Conservation (phyloP, 35 echinoderm and acorn worm genomes). For the Apostichopus parvimensis region DNA sequence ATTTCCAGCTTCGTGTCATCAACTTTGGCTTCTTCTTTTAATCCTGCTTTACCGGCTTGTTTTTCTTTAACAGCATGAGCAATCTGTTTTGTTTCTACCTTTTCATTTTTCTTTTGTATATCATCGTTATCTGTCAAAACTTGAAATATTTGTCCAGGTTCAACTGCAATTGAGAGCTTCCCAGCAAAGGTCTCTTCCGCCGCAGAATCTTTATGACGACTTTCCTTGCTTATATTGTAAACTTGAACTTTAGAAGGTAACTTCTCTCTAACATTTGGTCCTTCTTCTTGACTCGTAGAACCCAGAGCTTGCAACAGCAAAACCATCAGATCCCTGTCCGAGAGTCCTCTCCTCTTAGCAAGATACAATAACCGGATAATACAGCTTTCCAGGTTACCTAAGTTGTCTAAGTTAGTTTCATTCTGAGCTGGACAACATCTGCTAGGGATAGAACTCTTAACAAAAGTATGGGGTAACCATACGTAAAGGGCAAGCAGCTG, state of each 20-base stretch:
- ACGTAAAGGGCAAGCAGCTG: background rate
- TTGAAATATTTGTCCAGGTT: too few relatives aligned
- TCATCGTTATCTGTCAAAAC: too few relatives aligned
- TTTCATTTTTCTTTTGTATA: too few relatives aligned
- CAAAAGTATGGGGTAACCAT: background rate
- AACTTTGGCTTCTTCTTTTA: too few relatives aligned
- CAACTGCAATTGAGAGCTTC: background rate
- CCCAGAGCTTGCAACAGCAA: background rate
- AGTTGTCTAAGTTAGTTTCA: background rate
- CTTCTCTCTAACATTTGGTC: background rate
- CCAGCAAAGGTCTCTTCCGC: too few relatives aligned
- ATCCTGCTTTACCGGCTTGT: too few relatives aligned
- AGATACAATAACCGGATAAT: background rate
- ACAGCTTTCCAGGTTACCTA: background rate
- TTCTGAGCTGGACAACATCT: background rate
- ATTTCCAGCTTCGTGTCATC: background rate
- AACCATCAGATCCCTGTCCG: background rate
- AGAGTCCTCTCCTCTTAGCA: background rate
- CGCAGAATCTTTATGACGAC: too few relatives aligned
- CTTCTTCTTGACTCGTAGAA: background rate
- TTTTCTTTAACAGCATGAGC: too few relatives aligned
- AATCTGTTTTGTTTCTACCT: too few relatives aligned
- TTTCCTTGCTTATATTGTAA: too few relatives aligned
- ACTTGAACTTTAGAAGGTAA: too few relatives aligned
- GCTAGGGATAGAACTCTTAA: background rate